Evolutionary conservation across 2,888 invertebrate species (phyloP).

Genomic region (Ypsolopha scabrella): DNA sequence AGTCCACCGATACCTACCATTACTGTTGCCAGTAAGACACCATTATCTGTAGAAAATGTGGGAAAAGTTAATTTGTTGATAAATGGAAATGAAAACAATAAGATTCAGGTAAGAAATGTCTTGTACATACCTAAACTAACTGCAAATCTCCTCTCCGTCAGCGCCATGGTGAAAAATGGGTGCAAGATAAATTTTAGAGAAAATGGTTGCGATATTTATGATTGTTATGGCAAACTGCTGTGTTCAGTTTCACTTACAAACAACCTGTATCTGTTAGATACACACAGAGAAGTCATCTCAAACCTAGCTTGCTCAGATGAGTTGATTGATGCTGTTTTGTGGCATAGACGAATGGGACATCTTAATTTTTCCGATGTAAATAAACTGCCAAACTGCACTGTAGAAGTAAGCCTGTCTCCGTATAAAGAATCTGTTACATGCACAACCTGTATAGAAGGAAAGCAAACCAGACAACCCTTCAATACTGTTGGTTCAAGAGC

Average conservation of each 20-base stretch:
- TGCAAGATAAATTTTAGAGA: conserved; percentile 12
- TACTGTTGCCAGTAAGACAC: conserved; percentile 13
- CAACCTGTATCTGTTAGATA: conserved; percentile 9
- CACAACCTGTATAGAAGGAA: conserved; percentile 12
- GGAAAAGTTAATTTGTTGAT: background rate
- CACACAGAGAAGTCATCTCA: background rate
- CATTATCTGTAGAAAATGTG: conserved; percentile 11
- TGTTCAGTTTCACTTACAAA: conserved; percentile 10
- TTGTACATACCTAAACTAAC: conserved; percentile 17
- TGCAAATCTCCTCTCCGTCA: conserved; percentile 15
- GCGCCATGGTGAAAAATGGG: conserved; percentile 13
- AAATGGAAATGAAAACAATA: background rate
- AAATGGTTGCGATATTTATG: conserved; percentile 8
- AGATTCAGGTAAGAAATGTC: conserved; percentile 16
- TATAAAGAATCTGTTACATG: conserved; percentile 6
- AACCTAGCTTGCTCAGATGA: conserved; percentile 3
- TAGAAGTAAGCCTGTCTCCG: conserved; percentile 9
- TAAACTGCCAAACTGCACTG: conserved; percentile 11
- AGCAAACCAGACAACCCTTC: conserved; percentile 14
- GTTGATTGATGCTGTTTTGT: conserved; percentile 5
- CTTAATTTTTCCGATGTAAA: conserved; percentile 14
- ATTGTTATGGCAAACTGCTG: conserved; percentile 4
- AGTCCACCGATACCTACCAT: conserved; percentile 9
- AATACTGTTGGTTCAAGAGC: too few species aligned
- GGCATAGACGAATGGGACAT: conserved; percentile 15